Evolutionary conservation across 2,113 vertebrate genomes (phyloP).

Genomic region (Atrichornis clamosus): DNA sequence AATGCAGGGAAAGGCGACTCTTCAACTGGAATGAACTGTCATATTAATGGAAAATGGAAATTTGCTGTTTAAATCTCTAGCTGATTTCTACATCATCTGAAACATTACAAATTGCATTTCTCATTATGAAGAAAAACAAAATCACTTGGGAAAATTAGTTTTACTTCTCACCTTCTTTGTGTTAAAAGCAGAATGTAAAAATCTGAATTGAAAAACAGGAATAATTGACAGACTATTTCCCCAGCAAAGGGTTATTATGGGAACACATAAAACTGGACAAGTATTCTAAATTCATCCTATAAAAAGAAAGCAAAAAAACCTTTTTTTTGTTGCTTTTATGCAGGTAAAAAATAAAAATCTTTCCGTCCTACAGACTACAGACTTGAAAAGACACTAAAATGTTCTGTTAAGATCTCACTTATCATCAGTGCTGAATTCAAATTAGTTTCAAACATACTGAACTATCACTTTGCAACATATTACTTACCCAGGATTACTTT

Average conservation of each 20-base stretch:
- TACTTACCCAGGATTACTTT: conserved; percentile 65
- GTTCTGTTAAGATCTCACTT: conserved; percentile 45
- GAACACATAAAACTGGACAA: background rate
- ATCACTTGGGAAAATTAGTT: conserved; percentile 46
- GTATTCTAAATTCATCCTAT: background rate
- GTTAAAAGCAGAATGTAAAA: conserved; percentile 19
- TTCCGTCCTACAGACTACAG: background rate
- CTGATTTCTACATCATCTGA: background rate
- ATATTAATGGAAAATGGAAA: background rate
- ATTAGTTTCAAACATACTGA: conserved; percentile 62
- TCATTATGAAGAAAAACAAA: conserved; percentile 22
- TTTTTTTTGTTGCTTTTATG: background rate
- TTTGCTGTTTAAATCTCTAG: background rate
- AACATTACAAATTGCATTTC: conserved; percentile 5
- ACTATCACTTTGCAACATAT: conserved; percentile 51
- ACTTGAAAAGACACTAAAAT: conserved; percentile 18
- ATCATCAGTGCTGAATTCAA: conserved; percentile 55
- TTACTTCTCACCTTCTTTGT: conserved; percentile 29
- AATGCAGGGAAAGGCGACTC: background rate
- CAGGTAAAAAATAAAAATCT: background rate
- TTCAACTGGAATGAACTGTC: background rate
- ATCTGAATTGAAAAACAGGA: background rate
- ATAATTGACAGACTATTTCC: background rate
- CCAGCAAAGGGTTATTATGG: background rate
- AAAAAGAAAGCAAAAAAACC: background rate